Evolutionary conservation across 1,140 invertebrate genomes (phyloP).

Genomic region (Drosophila sechellia): DNA sequence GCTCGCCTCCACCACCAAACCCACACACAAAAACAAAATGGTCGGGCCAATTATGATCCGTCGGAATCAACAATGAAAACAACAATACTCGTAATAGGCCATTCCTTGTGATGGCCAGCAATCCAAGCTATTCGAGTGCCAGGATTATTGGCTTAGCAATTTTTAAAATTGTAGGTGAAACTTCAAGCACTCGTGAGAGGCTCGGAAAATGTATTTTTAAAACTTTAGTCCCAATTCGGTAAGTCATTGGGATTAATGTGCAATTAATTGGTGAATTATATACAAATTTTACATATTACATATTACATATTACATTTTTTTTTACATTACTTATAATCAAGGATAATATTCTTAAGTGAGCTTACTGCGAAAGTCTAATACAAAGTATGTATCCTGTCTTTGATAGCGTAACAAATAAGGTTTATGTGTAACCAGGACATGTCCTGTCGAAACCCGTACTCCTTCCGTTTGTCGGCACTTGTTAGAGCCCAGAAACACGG

Average conservation of each 20-base stretch:
- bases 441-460: too few relatives aligned
- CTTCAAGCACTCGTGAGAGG: background rate
- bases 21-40: constrained; percentile 8
- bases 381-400: too few relatives aligned
- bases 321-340: too few relatives aligned
- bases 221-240: background rate
- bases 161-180: background rate
- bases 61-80: constrained; percentile 30
- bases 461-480: background rate
- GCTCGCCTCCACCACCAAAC: background rate
- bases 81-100: constrained; percentile 15
- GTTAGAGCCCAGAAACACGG: constrained; percentile 9
- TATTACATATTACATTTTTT: too few relatives aligned
- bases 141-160: constrained; percentile 1
- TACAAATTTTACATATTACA: too few relatives aligned
- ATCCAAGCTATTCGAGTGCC: constrained; percentile 12
- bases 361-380: background rate
- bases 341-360: too few relatives aligned
- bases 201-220: background rate
- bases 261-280: too few relatives aligned
- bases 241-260: too few relatives aligned
- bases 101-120: constrained; percentile 24
- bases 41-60: constrained; percentile 55
- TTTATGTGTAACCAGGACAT: background rate
- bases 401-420: too few relatives aligned